Percentiles rank a stretch among this genome's conserved stretches.
These are phyloP conservation scores for Drosophila ezoana DNA, from an alignment of 2,888 invertebrate genomes.

Conservation along the genomic window DNA sequence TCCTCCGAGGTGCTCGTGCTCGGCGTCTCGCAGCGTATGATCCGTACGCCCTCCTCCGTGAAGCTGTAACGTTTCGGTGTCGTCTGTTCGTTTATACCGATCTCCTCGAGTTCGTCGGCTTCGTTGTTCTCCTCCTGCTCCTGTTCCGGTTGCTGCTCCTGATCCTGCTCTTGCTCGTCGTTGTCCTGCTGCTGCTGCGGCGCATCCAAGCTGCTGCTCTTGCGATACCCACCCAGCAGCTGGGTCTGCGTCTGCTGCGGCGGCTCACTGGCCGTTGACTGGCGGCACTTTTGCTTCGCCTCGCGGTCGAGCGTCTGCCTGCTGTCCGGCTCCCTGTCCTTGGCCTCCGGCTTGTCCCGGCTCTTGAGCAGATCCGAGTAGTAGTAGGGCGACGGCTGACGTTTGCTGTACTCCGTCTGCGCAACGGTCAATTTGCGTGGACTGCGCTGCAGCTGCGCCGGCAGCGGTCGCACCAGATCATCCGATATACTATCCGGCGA, in stretches of 20 bases:
- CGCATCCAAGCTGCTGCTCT: slow-evolving; percentile 91
- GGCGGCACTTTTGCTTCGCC: slow-evolving; percentile 82
- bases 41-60: slow-evolving; percentile 89
- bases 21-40: slow-evolving; percentile 85
- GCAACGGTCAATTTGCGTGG: slow-evolving; percentile 83
- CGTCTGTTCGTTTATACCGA: slow-evolving; percentile 51
- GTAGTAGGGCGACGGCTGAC: slow-evolving; percentile 93
- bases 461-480: slow-evolving; percentile 85
- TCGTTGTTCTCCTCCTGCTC: slow-evolving; percentile 38
- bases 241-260: slow-evolving; percentile 76
- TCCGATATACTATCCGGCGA: slow-evolving; percentile 89
- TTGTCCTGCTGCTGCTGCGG: slow-evolving; percentile 81
- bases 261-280: slow-evolving; percentile 85
- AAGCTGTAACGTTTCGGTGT: slow-evolving; percentile 89
- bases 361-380: slow-evolving; percentile 91
- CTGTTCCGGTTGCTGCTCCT: slow-evolving; percentile 36
- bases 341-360: slow-evolving; percentile 63
- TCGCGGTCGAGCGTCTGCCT: slow-evolving; percentile 74
- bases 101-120: slow-evolving; percentile 33
- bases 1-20: slow-evolving; percentile 85
- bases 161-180: slow-evolving; percentile 23
- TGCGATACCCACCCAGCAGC: slow-evolving; percentile 87
- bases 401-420: slow-evolving; percentile 84
- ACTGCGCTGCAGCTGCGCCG: slow-evolving; percentile 83
- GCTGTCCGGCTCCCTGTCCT: slow-evolving; percentile 32